Evolutionary conservation across 2,113 vertebrate genomes (phyloP).

Genomic region (Australoheros scitulus): DNA sequence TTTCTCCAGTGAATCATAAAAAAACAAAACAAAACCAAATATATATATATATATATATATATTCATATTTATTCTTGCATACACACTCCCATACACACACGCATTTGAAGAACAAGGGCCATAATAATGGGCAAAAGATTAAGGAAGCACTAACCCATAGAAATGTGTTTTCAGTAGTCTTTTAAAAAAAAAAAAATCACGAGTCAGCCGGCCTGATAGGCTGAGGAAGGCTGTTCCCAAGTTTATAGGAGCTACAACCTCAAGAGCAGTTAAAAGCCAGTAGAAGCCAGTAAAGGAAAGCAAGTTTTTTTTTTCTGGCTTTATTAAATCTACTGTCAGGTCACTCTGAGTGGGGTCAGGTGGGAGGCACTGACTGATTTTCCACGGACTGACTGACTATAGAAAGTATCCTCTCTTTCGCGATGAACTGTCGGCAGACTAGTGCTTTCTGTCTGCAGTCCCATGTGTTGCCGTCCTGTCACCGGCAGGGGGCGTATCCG

Average conservation of each 20-base stretch:
- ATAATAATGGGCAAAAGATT: not conserved
- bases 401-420: too few relatives aligned
- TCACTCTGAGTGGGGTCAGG: not conserved
- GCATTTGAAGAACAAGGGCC: not conserved
- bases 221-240: too few relatives aligned
- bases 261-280: too few relatives aligned
- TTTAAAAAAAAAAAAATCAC: too few relatives aligned
- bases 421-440: not conserved
- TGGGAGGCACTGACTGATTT: not conserved
- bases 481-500: slow-evolving; percentile 39
- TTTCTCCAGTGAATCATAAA: too few relatives aligned
- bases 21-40: too few relatives aligned
- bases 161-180: not conserved
- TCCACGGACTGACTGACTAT: not conserved
- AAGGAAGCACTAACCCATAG: not conserved
- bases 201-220: too few relatives aligned
- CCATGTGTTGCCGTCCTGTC: not conserved
- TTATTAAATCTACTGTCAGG: rapidly evolving
- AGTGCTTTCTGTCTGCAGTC: not conserved
- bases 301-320: too few relatives aligned
- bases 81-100: not conserved
- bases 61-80: not conserved
- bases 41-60: too few relatives aligned
- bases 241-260: too few relatives aligned
- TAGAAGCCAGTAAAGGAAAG: too few relatives aligned